A percentile compares a stretch with the other conserved stretches of the same genome.
Conservation (phyloP, 1,140 invertebrate genomes). For the Diabrotica virgifera region DNA sequence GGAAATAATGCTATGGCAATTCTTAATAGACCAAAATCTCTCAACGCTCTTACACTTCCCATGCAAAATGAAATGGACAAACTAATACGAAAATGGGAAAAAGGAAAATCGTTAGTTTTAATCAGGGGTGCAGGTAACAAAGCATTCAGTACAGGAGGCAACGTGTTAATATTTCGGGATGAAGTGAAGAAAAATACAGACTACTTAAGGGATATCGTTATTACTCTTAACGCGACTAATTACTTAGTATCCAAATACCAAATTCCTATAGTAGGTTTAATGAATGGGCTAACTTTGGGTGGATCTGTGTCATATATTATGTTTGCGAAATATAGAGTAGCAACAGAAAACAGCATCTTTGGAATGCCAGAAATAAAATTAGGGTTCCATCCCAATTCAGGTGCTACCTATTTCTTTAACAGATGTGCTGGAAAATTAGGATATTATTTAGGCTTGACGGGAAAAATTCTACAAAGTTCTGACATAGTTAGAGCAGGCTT, state of each 20-base stretch:
- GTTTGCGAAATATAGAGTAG: constrained; percentile 89
- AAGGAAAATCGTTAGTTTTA: not conserved
- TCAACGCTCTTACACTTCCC: not conserved
- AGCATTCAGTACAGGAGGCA: not conserved
- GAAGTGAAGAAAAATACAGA: constrained; percentile 84
- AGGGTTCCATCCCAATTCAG: constrained; percentile 95
- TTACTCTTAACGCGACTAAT: not conserved
- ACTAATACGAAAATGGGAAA: not conserved
- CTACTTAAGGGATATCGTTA: constrained; percentile 42
- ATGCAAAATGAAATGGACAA: not conserved
- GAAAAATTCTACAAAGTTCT: constrained; percentile 74
- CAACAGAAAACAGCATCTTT: constrained; percentile 94
- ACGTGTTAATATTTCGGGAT: constrained; percentile 66
- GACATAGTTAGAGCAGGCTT: constrained; percentile 89
- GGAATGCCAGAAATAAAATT: constrained; percentile 98
- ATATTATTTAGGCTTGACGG: constrained; percentile 87
- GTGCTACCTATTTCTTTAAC: constrained; percentile 87
- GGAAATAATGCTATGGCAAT: not conserved
- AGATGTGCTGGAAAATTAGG: constrained; percentile 84
- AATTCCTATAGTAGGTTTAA: constrained; percentile 89
- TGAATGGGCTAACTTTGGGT: constrained; percentile 98
- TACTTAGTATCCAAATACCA: constrained; percentile 78
- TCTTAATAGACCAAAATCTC: not conserved
- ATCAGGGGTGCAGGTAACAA: not conserved
- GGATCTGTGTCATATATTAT: constrained; percentile 88